Evolutionary conservation across 2,888 invertebrate genomes (phyloP).

Genomic region (Stenoptilia bipunctidactyla): DNA sequence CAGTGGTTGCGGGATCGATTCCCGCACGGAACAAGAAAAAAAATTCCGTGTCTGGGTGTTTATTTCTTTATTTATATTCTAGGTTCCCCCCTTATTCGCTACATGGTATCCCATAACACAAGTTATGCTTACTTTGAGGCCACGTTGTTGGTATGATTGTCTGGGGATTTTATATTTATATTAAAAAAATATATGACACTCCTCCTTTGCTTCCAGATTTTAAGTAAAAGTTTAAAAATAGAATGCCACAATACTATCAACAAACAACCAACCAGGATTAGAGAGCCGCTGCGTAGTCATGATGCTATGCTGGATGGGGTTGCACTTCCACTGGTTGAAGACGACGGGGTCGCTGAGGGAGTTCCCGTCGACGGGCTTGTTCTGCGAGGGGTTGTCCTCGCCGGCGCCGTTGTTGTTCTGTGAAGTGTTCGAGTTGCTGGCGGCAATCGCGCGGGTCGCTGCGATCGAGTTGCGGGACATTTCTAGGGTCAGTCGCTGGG

Average conservation of each 20-base stretch:
- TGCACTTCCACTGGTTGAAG: constrained; percentile 46
- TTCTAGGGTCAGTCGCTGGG: constrained; percentile 75
- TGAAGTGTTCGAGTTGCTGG: constrained; percentile 18
- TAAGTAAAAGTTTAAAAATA: too few species aligned
- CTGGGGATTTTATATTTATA: too few species aligned
- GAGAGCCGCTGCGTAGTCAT: neutral
- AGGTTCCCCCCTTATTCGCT: too few species aligned
- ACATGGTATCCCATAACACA: too few species aligned
- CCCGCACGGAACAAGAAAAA: too few species aligned
- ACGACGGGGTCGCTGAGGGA: constrained; percentile 32
- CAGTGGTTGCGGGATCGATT: too few species aligned
- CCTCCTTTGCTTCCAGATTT: too few species aligned
- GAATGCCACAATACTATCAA: neutral
- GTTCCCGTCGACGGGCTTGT: constrained; percentile 55
- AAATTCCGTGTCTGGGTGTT: too few species aligned
- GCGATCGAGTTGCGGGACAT: constrained; percentile 76
- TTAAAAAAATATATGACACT: too few species aligned
- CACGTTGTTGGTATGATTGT: too few species aligned
- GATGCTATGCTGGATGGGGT: constrained; percentile 25
- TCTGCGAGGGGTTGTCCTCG: constrained; percentile 40
- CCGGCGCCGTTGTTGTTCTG: constrained; percentile 20
- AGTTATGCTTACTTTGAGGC: too few species aligned
- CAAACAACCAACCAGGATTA: neutral
- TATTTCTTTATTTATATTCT: too few species aligned
- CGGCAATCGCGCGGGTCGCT: constrained; percentile 45